Evolutionary conservation across 2,888 invertebrate species (phyloP).

Genomic region (Morpho deidamia): DNA sequence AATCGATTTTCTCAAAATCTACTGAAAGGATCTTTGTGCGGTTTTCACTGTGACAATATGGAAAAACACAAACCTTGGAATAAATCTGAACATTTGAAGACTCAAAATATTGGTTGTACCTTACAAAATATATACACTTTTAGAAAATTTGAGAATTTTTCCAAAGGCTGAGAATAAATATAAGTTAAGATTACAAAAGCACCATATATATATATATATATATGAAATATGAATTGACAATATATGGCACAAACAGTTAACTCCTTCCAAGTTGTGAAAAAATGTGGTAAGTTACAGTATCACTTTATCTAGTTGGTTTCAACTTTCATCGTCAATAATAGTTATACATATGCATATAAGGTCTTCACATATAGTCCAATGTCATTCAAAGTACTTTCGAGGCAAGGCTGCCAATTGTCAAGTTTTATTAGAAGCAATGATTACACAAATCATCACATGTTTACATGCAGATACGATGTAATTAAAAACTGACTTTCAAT

Average conservation of each 20-base stretch:
- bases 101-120: too few species aligned
- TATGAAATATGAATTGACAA: background rate
- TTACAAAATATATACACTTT: too few species aligned
- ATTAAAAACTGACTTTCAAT: background rate
- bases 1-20: too few species aligned
- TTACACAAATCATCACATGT: constrained; percentile 5
- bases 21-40: too few species aligned
- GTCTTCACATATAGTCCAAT: constrained; percentile 36
- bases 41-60: too few species aligned
- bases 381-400: constrained; percentile 35
- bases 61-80: too few species aligned
- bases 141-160: too few species aligned
- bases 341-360: constrained; percentile 5
- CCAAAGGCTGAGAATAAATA: too few species aligned
- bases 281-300: background rate
- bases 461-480: constrained; percentile 1
- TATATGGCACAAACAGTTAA: background rate
- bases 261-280: too few species aligned
- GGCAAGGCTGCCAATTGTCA: constrained; percentile 35
- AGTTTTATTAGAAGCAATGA: constrained; percentile 24
- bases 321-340: constrained; percentile 4
- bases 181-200: too few species aligned
- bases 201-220: background rate
- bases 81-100: too few species aligned
- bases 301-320: background rate